These are phyloP conservation scores for Bombus balteatus DNA, from an alignment of 1,140 invertebrate species.

Conservation along the genomic window DNA sequence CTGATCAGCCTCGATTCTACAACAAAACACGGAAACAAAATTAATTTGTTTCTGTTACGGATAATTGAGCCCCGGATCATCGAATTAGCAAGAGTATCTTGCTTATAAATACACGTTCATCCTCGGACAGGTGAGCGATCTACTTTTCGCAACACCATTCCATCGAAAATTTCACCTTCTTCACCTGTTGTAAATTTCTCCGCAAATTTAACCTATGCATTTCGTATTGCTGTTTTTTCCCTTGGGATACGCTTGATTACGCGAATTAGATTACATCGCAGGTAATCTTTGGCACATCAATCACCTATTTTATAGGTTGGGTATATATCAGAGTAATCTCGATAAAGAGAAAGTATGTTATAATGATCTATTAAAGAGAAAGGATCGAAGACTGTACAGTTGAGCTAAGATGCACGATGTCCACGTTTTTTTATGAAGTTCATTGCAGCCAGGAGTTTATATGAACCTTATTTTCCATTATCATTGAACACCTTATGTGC, in stretches of 20 bases:
- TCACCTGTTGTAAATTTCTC: neutral
- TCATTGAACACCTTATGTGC: neutral
- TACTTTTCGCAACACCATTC: neutral
- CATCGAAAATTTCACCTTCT: neutral
- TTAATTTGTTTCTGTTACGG: neutral
- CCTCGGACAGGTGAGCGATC: slow-evolving; percentile 45
- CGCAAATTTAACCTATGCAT: neutral
- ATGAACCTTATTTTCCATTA: neutral
- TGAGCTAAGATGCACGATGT: neutral
- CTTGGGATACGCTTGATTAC: neutral
- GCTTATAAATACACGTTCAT: slow-evolving; percentile 22
- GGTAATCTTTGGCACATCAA: slow-evolving; percentile 5
- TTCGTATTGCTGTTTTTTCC: neutral
- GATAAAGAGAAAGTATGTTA: slow-evolving; percentile 39
- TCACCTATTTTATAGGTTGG: slow-evolving; percentile 49
- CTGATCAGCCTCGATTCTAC: neutral
- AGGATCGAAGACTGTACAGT: slow-evolving; percentile 7
- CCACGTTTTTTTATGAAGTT: neutral
- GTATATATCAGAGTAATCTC: neutral
- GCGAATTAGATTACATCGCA: neutral
- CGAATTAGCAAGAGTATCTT: slow-evolving; percentile 17
- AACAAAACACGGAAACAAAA: neutral
- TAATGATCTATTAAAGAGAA: slow-evolving; percentile 30
- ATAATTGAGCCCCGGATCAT: slow-evolving; percentile 41
- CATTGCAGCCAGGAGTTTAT: neutral